Percentiles rank a stretch among this genome's conserved stretches.
Conservation (phyloP, 2,113 vertebrate species). For the Colaptes auratus region DNA sequence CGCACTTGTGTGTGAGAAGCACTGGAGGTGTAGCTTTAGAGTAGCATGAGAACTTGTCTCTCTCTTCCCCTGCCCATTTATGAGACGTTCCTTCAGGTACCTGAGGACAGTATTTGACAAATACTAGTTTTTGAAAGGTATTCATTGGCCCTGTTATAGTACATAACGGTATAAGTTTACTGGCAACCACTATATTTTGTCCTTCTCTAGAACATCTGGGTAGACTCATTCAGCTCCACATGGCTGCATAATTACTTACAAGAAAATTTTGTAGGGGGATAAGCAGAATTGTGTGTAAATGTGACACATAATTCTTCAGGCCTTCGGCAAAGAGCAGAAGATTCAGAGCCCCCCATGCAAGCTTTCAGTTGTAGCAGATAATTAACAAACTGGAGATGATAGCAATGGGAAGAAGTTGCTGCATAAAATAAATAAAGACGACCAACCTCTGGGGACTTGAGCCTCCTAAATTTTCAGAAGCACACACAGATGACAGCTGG, state of each 20-base stretch:
- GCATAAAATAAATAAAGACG: background rate
- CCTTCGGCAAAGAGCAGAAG: slow-evolving; percentile 10
- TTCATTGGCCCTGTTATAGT: background rate
- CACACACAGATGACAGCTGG: slow-evolving; percentile 6
- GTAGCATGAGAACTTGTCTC: background rate
- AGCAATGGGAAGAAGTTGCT: background rate
- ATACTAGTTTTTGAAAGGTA: background rate
- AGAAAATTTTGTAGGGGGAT: background rate
- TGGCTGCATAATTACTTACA: background rate
- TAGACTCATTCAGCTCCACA: background rate
- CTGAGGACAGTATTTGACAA: background rate
- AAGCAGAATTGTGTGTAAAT: slow-evolving; percentile 17
- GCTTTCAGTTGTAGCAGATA: slow-evolving; percentile 18
- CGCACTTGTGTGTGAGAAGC: background rate
- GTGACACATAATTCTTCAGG: slow-evolving; percentile 37
- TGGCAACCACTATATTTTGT: background rate
- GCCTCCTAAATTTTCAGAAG: slow-evolving; percentile 20
- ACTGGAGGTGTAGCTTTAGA: background rate
- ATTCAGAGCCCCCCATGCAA: slow-evolving; percentile 17
- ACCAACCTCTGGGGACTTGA: background rate
- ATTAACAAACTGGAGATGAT: background rate
- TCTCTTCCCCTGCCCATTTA: background rate
- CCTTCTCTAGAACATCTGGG: slow-evolving; percentile 30
- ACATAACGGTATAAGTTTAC: background rate
- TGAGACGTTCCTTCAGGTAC: background rate